phyloP scores from a whole-genome alignment of 2,888 invertebrate genomes.

The Junonia oenone region DNA sequence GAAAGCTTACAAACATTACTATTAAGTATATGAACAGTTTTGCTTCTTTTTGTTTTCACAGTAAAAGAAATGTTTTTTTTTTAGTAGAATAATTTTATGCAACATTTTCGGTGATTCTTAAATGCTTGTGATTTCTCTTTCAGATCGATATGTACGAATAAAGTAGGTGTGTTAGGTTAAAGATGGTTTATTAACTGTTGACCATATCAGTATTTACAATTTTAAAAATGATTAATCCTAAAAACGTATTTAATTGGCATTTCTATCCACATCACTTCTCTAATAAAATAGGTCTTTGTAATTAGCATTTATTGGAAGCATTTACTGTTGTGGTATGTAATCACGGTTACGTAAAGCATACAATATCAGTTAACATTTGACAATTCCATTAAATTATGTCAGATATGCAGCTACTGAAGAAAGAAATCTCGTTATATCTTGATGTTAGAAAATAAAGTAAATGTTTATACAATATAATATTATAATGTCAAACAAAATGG shows the following conservation, averaged over 20 bases:
- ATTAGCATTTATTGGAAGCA: slow-evolving; percentile 22
- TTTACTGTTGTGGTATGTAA: slow-evolving; percentile 15
- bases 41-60: slow-evolving; percentile 14
- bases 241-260: background rate
- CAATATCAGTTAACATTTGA: slow-evolving; percentile 7
- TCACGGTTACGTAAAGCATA: slow-evolving; percentile 1
- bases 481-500: background rate
- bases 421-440: background rate
- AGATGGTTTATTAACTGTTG: slow-evolving; percentile 59
- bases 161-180: slow-evolving; percentile 46
- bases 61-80: slow-evolving; percentile 11
- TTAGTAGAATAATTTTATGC: slow-evolving; percentile 2
- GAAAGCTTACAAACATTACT: slow-evolving; percentile 55
- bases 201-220: slow-evolving; percentile 33
- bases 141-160: slow-evolving; percentile 58
- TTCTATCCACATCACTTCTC: background rate
- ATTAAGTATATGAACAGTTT: slow-evolving; percentile 14
- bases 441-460: background rate
- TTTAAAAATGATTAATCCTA: background rate
- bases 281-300: background rate
- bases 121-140: slow-evolving; percentile 64
- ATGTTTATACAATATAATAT: background rate
- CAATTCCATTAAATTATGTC: background rate
- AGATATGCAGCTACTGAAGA: background rate
- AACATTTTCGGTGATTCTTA: slow-evolving; percentile 32